phyloP scores from a whole-genome alignment of 1,140 invertebrate genomes.

The Melanaphis sacchari region DNA sequence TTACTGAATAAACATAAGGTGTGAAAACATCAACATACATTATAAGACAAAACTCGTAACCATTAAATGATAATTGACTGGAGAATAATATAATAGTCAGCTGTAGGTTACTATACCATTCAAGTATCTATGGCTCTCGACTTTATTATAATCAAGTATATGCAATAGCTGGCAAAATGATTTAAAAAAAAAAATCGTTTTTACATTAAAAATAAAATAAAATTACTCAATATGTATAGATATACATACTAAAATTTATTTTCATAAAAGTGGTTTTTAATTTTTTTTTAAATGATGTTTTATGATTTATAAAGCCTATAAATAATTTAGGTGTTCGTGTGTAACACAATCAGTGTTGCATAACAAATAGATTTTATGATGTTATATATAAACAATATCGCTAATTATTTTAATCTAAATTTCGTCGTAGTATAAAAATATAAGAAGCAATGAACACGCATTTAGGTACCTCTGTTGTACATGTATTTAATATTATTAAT shows the following conservation, averaged over 20 bases:
- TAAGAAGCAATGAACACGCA: background rate
- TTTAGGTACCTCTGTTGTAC: background rate
- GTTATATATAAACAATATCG: background rate
- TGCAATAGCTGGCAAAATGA: background rate
- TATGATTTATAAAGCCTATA: background rate
- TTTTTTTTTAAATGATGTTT: background rate
- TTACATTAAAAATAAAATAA: background rate
- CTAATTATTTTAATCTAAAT: background rate
- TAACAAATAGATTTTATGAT: background rate
- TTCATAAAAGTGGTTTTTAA: background rate
- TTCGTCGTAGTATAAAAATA: background rate
- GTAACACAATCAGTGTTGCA: background rate
- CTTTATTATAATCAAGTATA: background rate
- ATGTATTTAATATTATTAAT: background rate
- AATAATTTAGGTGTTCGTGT: background rate
- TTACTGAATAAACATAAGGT: background rate
- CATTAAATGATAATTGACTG: background rate
- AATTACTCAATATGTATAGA: background rate
- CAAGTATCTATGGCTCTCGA: background rate
- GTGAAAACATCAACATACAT: background rate
- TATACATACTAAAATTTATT: background rate
- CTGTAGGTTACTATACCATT: background rate
- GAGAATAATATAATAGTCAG: background rate
- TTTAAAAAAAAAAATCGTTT: background rate
- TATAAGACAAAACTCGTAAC: background rate